phyloP scores from a whole-genome alignment of 2,888 invertebrate genomes.

The Epinotia bilunana region DNA sequence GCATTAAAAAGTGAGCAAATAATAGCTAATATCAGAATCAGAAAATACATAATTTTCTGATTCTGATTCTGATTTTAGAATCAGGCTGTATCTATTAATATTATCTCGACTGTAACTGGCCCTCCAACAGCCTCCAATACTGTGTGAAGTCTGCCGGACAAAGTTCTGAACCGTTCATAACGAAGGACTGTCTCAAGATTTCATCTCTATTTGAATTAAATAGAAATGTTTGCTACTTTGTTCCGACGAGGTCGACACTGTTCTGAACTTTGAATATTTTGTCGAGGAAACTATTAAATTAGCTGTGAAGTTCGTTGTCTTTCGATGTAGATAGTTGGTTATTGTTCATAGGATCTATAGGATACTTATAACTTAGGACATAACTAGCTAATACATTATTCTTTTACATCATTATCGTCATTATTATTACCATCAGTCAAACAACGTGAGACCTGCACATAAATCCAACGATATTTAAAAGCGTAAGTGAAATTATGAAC shows the following conservation, averaged over 20 bases:
- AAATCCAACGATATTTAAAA: neutral
- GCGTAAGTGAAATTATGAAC: neutral
- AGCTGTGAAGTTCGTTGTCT: neutral
- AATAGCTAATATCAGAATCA: too few relatives aligned
- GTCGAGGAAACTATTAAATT: neutral
- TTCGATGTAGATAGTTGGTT: neutral
- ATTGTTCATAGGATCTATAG: neutral
- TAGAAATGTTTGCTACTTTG: conserved; percentile 22
- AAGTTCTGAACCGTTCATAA: conserved; percentile 39
- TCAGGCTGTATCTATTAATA: too few relatives aligned
- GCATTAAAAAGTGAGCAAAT: too few relatives aligned
- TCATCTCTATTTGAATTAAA: conserved; percentile 24
- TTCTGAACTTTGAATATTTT: conserved; percentile 8
- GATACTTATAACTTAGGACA: neutral
- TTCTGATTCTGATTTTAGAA: too few relatives aligned
- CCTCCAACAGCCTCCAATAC: conserved; percentile 20
- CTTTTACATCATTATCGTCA: neutral
- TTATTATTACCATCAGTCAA: neutral
- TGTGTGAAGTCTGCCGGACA: conserved; percentile 16
- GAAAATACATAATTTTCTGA: too few relatives aligned
- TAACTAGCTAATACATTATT: neutral
- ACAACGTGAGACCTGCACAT: neutral
- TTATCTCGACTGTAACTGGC: neutral
- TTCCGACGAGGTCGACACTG: neutral
- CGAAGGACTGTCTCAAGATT: conserved; percentile 40